phyloP scores from a whole-genome alignment of 2,888 invertebrate species.

The Temnothorax unifasciatus region DNA sequence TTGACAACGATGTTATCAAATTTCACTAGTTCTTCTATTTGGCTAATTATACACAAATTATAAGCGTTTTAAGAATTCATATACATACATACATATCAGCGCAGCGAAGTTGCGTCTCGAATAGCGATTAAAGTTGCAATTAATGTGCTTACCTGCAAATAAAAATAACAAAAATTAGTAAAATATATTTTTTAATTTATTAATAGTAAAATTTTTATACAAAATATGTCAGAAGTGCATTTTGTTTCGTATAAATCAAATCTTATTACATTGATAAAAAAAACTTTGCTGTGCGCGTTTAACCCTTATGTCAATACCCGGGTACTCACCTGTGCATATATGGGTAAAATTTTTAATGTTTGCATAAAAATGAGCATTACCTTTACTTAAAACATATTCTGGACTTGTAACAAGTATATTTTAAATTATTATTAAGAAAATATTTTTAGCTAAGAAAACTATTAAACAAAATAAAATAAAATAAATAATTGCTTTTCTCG shows the following conservation, averaged over 20 bases:
- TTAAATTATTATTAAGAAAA: too few relatives aligned
- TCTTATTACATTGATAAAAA: not conserved
- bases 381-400: too few relatives aligned
- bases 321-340: too few relatives aligned
- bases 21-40: not conserved
- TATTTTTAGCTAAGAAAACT: too few relatives aligned
- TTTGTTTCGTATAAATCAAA: not conserved
- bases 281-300: not conserved
- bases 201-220: not conserved
- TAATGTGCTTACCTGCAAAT: conserved; percentile 29
- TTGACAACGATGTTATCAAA: not conserved
- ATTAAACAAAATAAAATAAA: too few relatives aligned
- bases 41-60: not conserved
- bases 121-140: not conserved
- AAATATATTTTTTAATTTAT: not conserved
- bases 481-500: too few relatives aligned
- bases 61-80: not conserved
- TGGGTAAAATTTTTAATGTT: too few relatives aligned
- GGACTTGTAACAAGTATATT: too few relatives aligned
- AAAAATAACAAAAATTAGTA: conserved; percentile 18
- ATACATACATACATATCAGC: conserved; percentile 7
- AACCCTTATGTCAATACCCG: too few relatives aligned
- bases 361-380: too few relatives aligned
- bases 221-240: not conserved
- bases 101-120: not conserved